Evolutionary conservation across 2,888 invertebrate species (phyloP), one percentile per base, ranked within the genome.

Genomic region (Nematopogon swammerdamellus): DNA sequence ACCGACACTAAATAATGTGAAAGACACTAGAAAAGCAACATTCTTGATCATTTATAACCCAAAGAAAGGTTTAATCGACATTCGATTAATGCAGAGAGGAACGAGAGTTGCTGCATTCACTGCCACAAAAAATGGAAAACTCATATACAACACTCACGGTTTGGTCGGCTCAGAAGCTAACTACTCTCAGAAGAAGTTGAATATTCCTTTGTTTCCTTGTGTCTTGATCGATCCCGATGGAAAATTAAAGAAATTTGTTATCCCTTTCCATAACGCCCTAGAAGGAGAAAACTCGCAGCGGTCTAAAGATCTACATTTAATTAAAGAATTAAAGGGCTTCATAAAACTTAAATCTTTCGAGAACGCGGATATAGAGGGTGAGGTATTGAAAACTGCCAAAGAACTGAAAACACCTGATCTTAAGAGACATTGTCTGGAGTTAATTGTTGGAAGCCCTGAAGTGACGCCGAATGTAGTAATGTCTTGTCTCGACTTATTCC

Each of bases 11-110:
- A 67, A 72, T 1, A 61, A 69, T 4, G 63, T 75, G 3, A 77
- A 76, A 61, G 72, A 77, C 51, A 72, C 84, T 36, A 80, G 85
- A 59, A 81, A 86, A 50, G 88, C 88, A 0, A 75, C 92, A 47
- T 98, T 97, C 68, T 79, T 98, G 49, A 88, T 93, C 2, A 94
- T 99, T 55, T 97, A 96, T 70, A 93, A 95, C 5, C 93, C 97
- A 0, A 90, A 92, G 57, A 86, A 95, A 65, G 96, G 96, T 14
- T 84, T 95, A 5, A 82, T 99, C 49, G 98, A 97, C 70, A 92
- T 98, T 51, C 95, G 97, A 87, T 83, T 92, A 3, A 84, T 94
- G 61, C 93, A 95, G 64, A 88, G 91, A 63, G 97, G 97, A 1
- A 88, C 89, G 11, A 87, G 94, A 69, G 89, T 97, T 6, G 91